These are phyloP conservation scores for Galbula dea DNA, from an alignment of 2,113 vertebrate species.

Conservation along the genomic window DNA sequence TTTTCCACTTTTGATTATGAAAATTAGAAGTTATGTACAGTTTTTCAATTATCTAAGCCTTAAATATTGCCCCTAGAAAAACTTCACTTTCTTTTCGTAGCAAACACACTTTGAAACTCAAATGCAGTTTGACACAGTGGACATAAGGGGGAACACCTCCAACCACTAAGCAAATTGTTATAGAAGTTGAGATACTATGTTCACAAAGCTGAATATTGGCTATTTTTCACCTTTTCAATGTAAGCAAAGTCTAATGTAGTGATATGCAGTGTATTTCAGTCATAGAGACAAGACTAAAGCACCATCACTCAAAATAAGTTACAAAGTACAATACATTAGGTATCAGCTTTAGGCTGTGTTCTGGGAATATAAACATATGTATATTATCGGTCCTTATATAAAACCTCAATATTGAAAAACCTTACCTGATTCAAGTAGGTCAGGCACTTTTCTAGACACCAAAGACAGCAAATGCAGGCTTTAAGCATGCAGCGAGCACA, in stretches of 20 bases:
- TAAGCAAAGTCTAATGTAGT: neutral
- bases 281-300: neutral
- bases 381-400: neutral
- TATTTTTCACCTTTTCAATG: neutral
- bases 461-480: conserved; percentile 97
- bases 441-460: conserved; percentile 99
- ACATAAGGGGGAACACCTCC: neutral
- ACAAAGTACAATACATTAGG: neutral
- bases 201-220: neutral
- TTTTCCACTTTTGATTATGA: neutral
- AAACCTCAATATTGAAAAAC: conserved; percentile 18
- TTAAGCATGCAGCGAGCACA: conserved; percentile 94
- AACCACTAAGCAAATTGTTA: neutral
- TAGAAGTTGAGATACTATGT: neutral
- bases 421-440: conserved; percentile 97
- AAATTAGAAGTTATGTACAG: neutral
- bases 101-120: neutral
- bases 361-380: neutral
- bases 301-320: neutral
- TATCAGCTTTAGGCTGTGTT: neutral
- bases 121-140: neutral
- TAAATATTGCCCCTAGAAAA: neutral
- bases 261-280: conserved; percentile 1
- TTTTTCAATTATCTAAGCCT: neutral
- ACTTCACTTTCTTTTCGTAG: neutral